Base-by-base conservation (phyloP, 2,888 invertebrate species). In the Polyommatus icarus region DNA sequence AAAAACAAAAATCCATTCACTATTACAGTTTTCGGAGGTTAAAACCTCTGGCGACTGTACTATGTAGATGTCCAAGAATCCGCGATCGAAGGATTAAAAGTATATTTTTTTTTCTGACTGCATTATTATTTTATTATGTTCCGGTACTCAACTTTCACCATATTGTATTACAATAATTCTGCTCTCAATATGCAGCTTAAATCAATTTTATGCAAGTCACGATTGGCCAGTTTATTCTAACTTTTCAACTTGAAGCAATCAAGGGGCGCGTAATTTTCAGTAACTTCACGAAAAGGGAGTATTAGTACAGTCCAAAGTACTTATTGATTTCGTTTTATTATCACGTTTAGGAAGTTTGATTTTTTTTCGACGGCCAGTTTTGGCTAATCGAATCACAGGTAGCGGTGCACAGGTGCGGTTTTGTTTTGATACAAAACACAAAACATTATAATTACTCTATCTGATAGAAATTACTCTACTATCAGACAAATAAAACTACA, bases 221-320 rank as follows among this genome's bases (percentile, higher is more conserved):
- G 93, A 83, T 85, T 87, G 87, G 90, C 90, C 93, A 91, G 92
- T 93, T 93, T 92, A 91, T 92, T 92, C 89, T 89, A 91, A 92
- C 91, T 92, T 91, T 89, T 88, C 89, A 92, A 93, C 90, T 92
- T 89, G 87, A 84, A 85, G 86, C 89, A 89, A 91, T 92, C 90
- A 87, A 91, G 92, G 89, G 90, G 91, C 87, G 91, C 90, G 92
- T 92, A 92, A 93, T 93, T 92, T 93, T 93, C 91, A 15, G 32
- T 29, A 32, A 67, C 29, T 67, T 67, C 12, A 61, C 15, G 67
- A 20, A 67, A 4, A 5, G 67, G 15, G 1, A 67, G 67, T 59
- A 32, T 18, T 24, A 59, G 59, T 59, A 59, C 20, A 59, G n/a
- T 59, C 20, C 1, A 0, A 59, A 59, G 20, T 59, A 20, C 20